Conservation (phyloP, 2,113 vertebrate genomes). For the Lucifuga dentata region DNA sequence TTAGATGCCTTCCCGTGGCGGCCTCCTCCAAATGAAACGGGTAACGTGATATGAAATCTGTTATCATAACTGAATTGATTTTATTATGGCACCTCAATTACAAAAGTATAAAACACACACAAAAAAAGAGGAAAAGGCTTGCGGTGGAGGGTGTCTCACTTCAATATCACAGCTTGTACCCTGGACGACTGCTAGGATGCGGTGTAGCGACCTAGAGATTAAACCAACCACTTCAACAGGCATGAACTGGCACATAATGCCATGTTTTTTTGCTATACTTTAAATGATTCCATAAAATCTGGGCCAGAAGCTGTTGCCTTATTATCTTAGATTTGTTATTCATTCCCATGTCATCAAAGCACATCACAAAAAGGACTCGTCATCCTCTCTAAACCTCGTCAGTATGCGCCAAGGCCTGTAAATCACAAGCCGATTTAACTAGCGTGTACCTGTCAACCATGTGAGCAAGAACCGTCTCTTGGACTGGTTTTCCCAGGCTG, state of each 20-base stretch:
- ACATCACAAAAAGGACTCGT: conserved; percentile 51
- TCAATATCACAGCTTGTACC: conserved; percentile 66
- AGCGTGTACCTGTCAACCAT: conserved; percentile 50
- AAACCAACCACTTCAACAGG: conserved; percentile 54
- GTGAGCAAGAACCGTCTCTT: conserved; percentile 31
- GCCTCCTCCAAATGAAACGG: conserved; percentile 58
- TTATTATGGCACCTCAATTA: conserved; percentile 74
- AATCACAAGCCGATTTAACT: conserved; percentile 58
- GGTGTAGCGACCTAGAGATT: conserved; percentile 47
- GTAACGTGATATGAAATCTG: conserved; percentile 79
- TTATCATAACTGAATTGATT: conserved; percentile 75
- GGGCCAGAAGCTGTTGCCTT: conserved; percentile 58
- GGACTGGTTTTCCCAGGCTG: conserved; percentile 42
- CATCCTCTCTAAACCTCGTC: conserved; percentile 45
- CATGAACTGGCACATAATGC: conserved; percentile 52
- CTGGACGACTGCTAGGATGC: conserved; percentile 56
- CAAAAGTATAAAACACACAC: conserved; percentile 64
- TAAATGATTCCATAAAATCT: conserved; percentile 52
- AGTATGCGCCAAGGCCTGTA: conserved; percentile 53
- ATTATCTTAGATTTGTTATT: conserved; percentile 62
- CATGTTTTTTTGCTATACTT: conserved; percentile 59
- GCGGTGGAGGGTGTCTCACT: conserved; percentile 58
- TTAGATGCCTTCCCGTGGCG: conserved; percentile 65
- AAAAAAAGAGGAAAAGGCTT: conserved; percentile 38
- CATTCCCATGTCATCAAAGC: conserved; percentile 61